These are phyloP conservation scores for Nasua narica DNA, from an alignment of 2,797 vertebrate genomes.

Conservation along the genomic window DNA sequence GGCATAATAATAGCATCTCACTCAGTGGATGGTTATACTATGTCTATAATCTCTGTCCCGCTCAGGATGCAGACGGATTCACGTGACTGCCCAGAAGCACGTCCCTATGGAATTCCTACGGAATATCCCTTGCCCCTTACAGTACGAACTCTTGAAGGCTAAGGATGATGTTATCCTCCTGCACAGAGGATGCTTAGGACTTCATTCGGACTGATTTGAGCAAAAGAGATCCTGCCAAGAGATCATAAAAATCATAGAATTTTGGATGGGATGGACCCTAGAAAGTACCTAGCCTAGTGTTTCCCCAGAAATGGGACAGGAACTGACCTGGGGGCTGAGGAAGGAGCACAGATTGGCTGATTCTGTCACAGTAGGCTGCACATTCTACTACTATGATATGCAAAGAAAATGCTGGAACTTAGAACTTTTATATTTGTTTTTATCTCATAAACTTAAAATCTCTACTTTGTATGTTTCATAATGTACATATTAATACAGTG, in stretches of 20 bases:
- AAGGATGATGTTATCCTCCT: background rate
- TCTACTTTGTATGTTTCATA: slow-evolving; percentile 9
- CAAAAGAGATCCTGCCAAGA: background rate
- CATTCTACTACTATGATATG: background rate
- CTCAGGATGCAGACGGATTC: background rate
- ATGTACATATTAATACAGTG: background rate
- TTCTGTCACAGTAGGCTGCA: background rate
- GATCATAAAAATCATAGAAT: background rate
- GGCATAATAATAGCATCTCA: background rate
- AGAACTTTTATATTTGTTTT: background rate
- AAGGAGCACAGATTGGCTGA: background rate
- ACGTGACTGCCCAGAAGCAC: background rate
- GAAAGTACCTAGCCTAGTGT: background rate
- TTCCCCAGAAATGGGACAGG: background rate
- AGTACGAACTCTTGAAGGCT: background rate
- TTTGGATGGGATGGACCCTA: background rate
- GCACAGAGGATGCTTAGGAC: background rate
- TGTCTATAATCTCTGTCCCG: background rate
- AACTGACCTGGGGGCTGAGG: background rate
- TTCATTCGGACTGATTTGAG: background rate
- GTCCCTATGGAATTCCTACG: background rate
- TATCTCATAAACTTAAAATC: slow-evolving; percentile 31
- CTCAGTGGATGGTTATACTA: background rate
- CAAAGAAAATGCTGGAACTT: background rate
- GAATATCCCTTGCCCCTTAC: background rate